A percentile compares a stretch with the other conserved stretches of the same genome.
Conservation (phyloP, 2,113 vertebrate species). For the Aptenodytes forsteri region DNA sequence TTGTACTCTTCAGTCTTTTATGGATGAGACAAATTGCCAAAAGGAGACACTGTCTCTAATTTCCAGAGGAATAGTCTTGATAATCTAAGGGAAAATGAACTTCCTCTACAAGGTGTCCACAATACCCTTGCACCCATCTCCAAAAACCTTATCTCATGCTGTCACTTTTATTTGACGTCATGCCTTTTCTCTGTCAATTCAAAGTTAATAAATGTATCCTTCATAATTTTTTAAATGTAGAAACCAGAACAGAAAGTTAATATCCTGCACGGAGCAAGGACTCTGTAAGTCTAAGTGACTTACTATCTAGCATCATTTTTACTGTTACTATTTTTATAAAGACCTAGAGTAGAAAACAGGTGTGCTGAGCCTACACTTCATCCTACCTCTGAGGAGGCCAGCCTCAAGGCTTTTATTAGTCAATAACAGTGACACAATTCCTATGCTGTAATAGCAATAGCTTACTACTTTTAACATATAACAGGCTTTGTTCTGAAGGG, state of each 20-base stretch:
- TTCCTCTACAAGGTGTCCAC: background rate
- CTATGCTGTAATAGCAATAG: background rate
- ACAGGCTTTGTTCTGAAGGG: background rate
- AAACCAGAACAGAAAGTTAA: background rate
- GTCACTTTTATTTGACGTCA: background rate
- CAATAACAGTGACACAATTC: background rate
- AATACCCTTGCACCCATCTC: background rate
- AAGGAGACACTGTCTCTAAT: background rate
- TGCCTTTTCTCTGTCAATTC: background rate
- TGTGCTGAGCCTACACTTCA: background rate
- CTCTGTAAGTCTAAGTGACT: background rate
- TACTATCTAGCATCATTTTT: background rate
- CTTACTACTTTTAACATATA: background rate
- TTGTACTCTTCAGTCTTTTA: background rate
- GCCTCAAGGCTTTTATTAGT: background rate
- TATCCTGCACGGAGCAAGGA: background rate
- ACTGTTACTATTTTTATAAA: background rate
- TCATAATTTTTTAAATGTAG: background rate
- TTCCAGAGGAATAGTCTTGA: background rate
- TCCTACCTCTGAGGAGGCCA: background rate
- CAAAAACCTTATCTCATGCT: background rate
- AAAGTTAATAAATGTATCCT: background rate
- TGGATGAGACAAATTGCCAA: background rate
- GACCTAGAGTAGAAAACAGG: background rate
- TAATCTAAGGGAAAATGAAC: background rate